Percentiles rank a stretch among this genome's conserved stretches.
These are phyloP conservation scores for Vanacampus margaritifer DNA, from an alignment of 2,113 vertebrate species.

Conservation along the genomic window DNA sequence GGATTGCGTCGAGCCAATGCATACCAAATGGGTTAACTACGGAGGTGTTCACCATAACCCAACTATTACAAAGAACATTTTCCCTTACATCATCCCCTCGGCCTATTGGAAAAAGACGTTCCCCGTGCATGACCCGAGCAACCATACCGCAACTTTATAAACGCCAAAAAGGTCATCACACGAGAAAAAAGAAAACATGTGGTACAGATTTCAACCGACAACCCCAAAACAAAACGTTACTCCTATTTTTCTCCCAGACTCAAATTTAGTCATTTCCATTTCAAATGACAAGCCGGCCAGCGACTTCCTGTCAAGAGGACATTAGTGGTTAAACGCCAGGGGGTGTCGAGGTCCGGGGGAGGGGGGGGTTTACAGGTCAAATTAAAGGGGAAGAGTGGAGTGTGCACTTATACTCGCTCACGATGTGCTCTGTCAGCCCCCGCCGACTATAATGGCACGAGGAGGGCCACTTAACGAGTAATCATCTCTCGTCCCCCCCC, in stretches of 20 bases:
- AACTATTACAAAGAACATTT: background rate
- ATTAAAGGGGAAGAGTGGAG: constrained; percentile 67
- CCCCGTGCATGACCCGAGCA: background rate
- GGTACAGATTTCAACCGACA: background rate
- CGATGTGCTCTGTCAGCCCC: constrained; percentile 63
- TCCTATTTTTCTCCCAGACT: background rate
- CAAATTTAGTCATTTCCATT: constrained; percentile 4
- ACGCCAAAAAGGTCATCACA: background rate
- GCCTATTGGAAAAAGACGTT: background rate
- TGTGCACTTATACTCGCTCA: constrained; percentile 62
- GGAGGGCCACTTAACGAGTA: constrained; percentile 72
- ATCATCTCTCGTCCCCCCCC: constrained; percentile 63
- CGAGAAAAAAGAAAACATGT: background rate
- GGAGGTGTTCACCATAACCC: background rate
- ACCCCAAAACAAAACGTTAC: background rate
- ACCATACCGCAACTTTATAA: background rate
- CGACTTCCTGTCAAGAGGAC: constrained; percentile 48
- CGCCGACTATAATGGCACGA: constrained; percentile 65
- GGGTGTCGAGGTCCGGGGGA: background rate
- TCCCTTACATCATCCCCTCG: background rate
- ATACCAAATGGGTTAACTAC: no score
- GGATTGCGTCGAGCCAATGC: no score
- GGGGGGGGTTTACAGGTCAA: constrained; percentile 38
- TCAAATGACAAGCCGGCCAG: constrained; percentile 23
- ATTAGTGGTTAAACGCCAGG: constrained; percentile 54